A percentile compares a stretch with the other conserved stretches of the same genome.
These are phyloP conservation scores for Mayetiola destructor DNA, from an alignment of 2,888 invertebrate genomes.

Conservation along the genomic window DNA sequence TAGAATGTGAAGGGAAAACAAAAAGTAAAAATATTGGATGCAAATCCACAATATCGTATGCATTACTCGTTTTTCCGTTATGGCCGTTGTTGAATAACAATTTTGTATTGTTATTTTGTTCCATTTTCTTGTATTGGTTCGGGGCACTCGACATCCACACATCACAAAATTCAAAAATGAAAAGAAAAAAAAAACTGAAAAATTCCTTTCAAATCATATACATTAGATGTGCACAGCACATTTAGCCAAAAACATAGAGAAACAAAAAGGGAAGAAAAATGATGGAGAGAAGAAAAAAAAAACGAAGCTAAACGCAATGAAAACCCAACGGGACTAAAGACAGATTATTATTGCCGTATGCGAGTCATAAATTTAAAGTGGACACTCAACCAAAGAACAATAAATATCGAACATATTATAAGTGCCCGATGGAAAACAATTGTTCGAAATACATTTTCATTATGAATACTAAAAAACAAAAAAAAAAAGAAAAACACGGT, in stretches of 20 bases:
- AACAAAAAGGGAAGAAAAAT: neutral
- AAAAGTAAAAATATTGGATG: no score
- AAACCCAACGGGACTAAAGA: neutral
- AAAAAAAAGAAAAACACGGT: no score
- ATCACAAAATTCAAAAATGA: no score
- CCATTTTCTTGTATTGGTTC: neutral
- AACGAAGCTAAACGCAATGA: neutral
- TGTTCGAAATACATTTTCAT: conserved; percentile 9
- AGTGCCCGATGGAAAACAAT: conserved; percentile 11
- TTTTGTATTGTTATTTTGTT: neutral
- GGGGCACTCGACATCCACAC: no score
- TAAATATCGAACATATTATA: conserved; percentile 11
- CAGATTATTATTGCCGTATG: conserved; percentile 17
- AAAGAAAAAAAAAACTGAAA: no score
- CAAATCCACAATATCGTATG: no score
- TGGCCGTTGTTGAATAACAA: neutral
- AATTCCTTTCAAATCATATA: neutral
- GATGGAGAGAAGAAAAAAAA: no score
- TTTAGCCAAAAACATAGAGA: neutral
- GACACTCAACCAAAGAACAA: conserved; percentile 12
- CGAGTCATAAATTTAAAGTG: conserved; percentile 16
- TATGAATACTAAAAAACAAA: no score
- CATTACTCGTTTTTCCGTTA: no score
- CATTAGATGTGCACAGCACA: neutral
- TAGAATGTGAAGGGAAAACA: no score